Evolutionary conservation across 1,140 invertebrate species (phyloP), one percentile per base, ranked within the genome.

Genomic region (Drosophila funebris): DNA sequence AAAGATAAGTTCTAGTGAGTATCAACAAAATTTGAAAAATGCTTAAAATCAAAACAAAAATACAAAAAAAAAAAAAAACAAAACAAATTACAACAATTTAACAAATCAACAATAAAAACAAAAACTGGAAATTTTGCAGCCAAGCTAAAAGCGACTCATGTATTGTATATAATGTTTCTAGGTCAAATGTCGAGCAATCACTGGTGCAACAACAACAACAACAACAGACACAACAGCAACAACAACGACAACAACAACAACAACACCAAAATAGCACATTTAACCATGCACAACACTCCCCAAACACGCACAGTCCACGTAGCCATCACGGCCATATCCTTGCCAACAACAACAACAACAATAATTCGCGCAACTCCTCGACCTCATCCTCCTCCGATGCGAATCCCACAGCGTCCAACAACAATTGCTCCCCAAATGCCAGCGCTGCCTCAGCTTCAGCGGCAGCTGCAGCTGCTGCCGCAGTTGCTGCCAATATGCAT

Each of bases 101-200:
- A 70, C 62, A 70, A 44, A 4, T 27, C 24, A 27, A 27, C 24
- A 27, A 27, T 20, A 48, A 68, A 41, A 70, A 43, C 31, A 64
- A 54, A 75, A 75, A 58, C 29, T 52, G 44, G 71, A 73, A 73
- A 63, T 64, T 61, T 56, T 69, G 64, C 71, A 68, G 70, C 70
- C 68, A 48, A 75, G 71, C 66, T 67, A 43, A 74, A 76, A 58
- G 70, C 66, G 54, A 73, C 70, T 75, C 54, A 74, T 76, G 68
- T 73, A 78, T 84, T 82, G 68, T 78, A 70, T 76, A 91, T 91
- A 91, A 91, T 91, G 90, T 91, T 91, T 91, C 90, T 91, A 91
- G 90, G 90, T 91, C 85, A 74, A 90, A 89, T 91, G 78, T 90
- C 90, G 90, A 91, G 87, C 88, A 90, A 78, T 78, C 87, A 82